Base-by-base conservation (phyloP, 2,113 vertebrate species). In the Butorides virescens region DNA sequence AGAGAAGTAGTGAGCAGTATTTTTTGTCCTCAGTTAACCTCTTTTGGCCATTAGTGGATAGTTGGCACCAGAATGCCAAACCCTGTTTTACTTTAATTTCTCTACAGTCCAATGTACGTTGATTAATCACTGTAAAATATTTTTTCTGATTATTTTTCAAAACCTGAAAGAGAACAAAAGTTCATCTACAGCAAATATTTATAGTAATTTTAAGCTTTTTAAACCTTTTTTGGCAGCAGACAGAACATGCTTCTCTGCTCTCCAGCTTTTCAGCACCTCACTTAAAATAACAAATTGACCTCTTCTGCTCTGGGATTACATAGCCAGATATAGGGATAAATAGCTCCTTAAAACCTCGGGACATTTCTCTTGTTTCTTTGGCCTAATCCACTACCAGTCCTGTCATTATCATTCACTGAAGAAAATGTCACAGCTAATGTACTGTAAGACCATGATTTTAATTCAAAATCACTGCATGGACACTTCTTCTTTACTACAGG, bases 381-480 rank as follows among this genome's bases (percentile, higher is more conserved):
- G 61, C 66, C 36, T 85, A 82, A 92, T 65, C n/a, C 15, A 79
- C 90, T 87, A 68, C 39, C 65, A 72, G 22, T 62, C 22, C 29
- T 73, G 66, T 59, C 80, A 66, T 82, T 89, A 86, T 92, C 27
- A 89, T 89, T 92, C 76, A 65, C 12, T 75, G 86, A 85, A 79
- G 70, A 87, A 94, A 94, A 94, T 93, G 83, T 87, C 86, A 91
- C 65, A 88, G 76, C 27, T 96, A 93, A 96, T 86, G 66, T 85
- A 93, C 86, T 93, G 10, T 84, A 91, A 63, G 73, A 68, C 39
- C 26, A 34, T 0, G 7, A 53, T 89, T 93, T 85, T 85, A 82
- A 94, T 94, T 91, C 58, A 72, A 68, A 95, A 91, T 75, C 50
- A n/a, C 34, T 68, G 16, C 65, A 59, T 17, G 19, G 83, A 36